Evolutionary conservation across 2,888 invertebrate genomes (phyloP).

Genomic region (Drepana falcataria): DNA sequence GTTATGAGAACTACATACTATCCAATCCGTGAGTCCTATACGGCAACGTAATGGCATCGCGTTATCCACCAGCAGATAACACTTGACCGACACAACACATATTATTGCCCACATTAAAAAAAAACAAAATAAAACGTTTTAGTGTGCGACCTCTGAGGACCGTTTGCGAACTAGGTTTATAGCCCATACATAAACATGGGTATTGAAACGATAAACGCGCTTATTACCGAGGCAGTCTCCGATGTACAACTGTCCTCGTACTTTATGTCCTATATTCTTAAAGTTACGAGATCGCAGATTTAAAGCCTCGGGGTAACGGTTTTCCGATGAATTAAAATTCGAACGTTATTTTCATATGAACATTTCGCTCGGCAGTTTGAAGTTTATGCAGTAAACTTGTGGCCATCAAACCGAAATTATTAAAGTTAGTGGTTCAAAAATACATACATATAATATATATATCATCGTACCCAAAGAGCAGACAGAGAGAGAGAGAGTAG

Average conservation of each 20-base stretch:
- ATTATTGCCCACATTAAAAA: no score
- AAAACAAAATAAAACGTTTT: background rate
- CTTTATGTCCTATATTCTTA: background rate
- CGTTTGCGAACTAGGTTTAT: slow-evolving; percentile 9
- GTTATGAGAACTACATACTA: no score
- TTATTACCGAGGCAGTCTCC: background rate
- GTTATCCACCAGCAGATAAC: no score
- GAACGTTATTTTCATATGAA: background rate
- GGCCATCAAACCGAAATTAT: no score
- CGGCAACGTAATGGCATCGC: no score
- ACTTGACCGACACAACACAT: no score
- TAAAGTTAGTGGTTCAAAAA: no score
- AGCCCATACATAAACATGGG: slow-evolving; percentile 12
- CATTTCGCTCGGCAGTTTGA: background rate
- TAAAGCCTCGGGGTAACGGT: background rate
- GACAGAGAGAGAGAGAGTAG: no score
- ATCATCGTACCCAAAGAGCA: no score
- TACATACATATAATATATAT: no score
- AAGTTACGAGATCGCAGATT: background rate
- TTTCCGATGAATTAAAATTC: background rate
- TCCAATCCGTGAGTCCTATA: no score
- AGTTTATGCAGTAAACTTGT: background rate
- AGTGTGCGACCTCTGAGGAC: background rate
- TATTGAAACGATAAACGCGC: slow-evolving; percentile 2
- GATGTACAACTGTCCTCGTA: background rate